Base-by-base conservation (phyloP, 1,140 invertebrate genomes). In the Ericerus pela region DNA sequence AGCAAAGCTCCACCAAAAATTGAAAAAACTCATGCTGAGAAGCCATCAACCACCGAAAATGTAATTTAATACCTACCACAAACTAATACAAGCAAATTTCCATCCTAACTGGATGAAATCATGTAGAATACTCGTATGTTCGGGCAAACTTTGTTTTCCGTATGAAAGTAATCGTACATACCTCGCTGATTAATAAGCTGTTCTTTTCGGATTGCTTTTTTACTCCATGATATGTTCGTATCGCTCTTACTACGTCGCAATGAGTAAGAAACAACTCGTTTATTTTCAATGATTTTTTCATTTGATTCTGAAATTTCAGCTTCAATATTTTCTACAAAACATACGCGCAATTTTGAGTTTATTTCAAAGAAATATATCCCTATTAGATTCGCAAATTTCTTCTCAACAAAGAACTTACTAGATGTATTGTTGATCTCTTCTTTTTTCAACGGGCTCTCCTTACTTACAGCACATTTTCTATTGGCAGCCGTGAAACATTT, bases 211-310 rank as follows among this genome's bases (percentile, higher is more conserved):
- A 10, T 8, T 12, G 20, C 2, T 47, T 47, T 47, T 16, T 24
- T 8, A 10, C 26, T 24, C 20, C 26, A 47, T 4, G 41, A 47
- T 5, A 61, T 16, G 51, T 61, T 61, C 8, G 54, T 73, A 58
- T 77, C 75, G 60, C 75, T 77, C 53, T 70, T 71, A 59, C 75
- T 76, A 51, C 75, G 67, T 36, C 53, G 24, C n/a, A 61, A 22
- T 16, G 38, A 16, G 2, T 24, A 8, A 24, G 54, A 28, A 11
- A 28, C 22, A 28, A 43, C 3, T 20, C 24, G 26, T 51, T 57
- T 51, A 37, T 59, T 59, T 18, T 37, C 58, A 18, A 51, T 12
- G 18, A 22, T 47, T 47, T 16, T 18, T 47, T 47, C 41, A 24
- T 24, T 47, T 22, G 11, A 8, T 10, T 47, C 41, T 2, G 26